Evolutionary conservation across 1,140 invertebrate species (phyloP).

Genomic region (Pseudobourletiella spinata): DNA sequence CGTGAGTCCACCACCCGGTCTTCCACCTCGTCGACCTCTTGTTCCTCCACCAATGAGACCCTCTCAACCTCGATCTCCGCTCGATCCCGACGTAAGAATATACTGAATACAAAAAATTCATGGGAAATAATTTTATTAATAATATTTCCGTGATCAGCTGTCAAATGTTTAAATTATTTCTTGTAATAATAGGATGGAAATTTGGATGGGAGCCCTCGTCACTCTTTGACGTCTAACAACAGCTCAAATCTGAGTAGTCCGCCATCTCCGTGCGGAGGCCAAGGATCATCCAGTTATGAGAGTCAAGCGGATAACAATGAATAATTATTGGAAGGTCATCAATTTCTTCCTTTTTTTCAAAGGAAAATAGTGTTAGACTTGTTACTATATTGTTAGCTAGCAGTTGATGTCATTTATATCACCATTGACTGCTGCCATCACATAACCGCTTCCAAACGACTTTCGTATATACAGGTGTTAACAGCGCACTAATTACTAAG

Average conservation of each 20-base stretch:
- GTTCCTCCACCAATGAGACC: slow-evolving; percentile 36
- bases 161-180: slow-evolving; percentile 19
- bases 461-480: too few relatives aligned
- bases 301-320: slow-evolving; percentile 37
- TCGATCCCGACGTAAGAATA: slow-evolving; percentile 19
- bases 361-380: background rate
- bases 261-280: slow-evolving; percentile 61
- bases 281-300: slow-evolving; percentile 62
- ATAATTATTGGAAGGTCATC: background rate
- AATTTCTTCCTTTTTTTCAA: background rate
- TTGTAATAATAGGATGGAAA: slow-evolving; percentile 43
- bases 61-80: slow-evolving; percentile 22
- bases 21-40: slow-evolving; percentile 36
- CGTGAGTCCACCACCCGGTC: slow-evolving; percentile 33
- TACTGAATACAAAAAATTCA: too few relatives aligned
- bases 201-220: slow-evolving; percentile 54
- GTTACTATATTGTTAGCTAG: background rate
- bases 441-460: background rate
- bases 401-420: background rate
- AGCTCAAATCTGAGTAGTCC: slow-evolving; percentile 68
- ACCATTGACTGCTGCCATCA: background rate
- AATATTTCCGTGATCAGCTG: too few relatives aligned
- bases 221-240: slow-evolving; percentile 71
- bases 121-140: too few relatives aligned
- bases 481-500: too few relatives aligned